phyloP scores from a whole-genome alignment of 2,113 vertebrate genomes.

The Nematolebias whitei region DNA sequence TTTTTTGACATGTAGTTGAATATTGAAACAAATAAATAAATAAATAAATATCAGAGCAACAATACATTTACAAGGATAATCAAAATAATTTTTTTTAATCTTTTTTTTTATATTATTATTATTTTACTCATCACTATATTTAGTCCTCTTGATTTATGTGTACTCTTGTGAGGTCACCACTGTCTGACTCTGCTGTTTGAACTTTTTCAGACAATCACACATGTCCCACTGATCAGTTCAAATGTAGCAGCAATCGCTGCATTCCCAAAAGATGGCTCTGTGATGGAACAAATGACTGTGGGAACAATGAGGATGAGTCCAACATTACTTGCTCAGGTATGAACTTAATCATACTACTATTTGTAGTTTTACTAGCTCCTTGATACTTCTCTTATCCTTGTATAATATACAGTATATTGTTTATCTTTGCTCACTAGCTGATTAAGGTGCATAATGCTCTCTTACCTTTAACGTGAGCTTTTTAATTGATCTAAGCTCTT shows the following conservation, averaged over 20 bases:
- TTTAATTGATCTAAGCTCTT: not conserved
- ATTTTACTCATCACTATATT: not conserved
- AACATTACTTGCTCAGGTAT: constrained; percentile 93
- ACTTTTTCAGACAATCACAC: constrained; percentile 88
- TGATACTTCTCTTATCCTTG: too few relatives aligned
- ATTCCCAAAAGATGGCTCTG: constrained; percentile 98
- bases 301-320: constrained; percentile 92
- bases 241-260: constrained; percentile 95
- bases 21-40: not conserved
- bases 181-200: not conserved
- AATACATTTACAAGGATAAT: too few relatives aligned
- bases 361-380: not conserved
- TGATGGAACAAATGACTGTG: constrained; percentile 95
- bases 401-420: too few relatives aligned
- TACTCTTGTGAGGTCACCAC: not conserved
- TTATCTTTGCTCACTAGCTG: not conserved
- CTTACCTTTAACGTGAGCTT: not conserved
- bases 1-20: not conserved
- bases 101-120: too few relatives aligned
- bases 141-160: not conserved
- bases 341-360: not conserved
- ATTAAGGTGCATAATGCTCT: not conserved
- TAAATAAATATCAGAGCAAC: too few relatives aligned
- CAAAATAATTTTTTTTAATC: too few relatives aligned
- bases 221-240: constrained; percentile 93